phyloP scores from a whole-genome alignment of 2,797 vertebrate genomes.

The Austrolebias charrua region DNA sequence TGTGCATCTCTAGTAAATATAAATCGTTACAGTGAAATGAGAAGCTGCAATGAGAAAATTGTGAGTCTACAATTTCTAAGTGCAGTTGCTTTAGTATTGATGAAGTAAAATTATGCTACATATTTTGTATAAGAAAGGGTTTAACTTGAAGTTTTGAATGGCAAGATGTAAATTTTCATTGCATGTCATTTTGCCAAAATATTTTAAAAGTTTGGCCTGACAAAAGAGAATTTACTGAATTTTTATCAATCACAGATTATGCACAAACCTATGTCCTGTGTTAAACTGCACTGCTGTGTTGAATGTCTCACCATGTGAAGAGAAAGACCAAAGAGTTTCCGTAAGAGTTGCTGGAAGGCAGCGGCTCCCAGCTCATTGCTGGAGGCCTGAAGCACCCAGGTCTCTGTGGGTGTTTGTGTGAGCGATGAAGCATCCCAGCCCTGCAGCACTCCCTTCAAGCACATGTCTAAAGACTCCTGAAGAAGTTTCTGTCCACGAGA shows the following conservation, averaged over 20 bases:
- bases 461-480: conserved; percentile 75
- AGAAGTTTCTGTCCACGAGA: conserved; percentile 77
- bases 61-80: too few relatives aligned
- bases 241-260: neutral
- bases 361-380: conserved; percentile 23
- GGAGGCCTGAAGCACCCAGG: conserved; percentile 82
- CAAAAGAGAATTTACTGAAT: neutral
- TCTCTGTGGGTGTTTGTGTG: conserved; percentile 70
- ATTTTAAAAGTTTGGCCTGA: neutral
- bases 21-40: too few relatives aligned
- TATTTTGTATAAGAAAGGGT: too few relatives aligned
- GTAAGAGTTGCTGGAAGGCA: conserved; percentile 78
- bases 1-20: too few relatives aligned
- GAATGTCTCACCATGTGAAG: conserved; percentile 83
- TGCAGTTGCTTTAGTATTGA: too few relatives aligned
- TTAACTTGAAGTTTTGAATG: too few relatives aligned
- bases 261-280: neutral
- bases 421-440: conserved; percentile 73
- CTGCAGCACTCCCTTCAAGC: conserved; percentile 76
- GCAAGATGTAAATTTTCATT: too few relatives aligned
- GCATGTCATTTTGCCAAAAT: neutral
- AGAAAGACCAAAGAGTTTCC: conserved; percentile 65
- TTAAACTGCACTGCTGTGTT: neutral
- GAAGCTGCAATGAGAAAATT: too few relatives aligned
- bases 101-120: too few relatives aligned